Base-by-base conservation (phyloP, 2,113 vertebrate species). In the Oryzias curvinotus region DNA sequence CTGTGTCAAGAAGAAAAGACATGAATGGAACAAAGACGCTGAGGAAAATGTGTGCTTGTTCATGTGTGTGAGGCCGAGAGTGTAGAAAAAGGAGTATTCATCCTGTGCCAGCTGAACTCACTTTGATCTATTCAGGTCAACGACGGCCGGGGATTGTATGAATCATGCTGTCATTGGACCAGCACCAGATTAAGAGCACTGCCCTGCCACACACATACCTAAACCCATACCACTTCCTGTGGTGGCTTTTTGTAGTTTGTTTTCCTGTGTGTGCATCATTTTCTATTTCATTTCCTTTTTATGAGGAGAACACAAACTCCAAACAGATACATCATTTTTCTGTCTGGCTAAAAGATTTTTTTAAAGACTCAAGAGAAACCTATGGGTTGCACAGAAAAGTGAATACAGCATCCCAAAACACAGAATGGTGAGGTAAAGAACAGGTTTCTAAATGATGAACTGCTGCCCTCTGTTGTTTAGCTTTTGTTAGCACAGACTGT, bases 121-220 rank as follows among this genome's bases (percentile, higher is more conserved):
- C 83, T 90, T 88, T 88, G 87, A 90, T 90, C 85, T 89, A 88
- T 90, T 89, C 81, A 89, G 87, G 87, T 89, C 85, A 91, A 76
- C 58, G 14, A 59, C 75, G 59, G 21, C 21, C 21, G 2, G 58
- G 81, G 87, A 63, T 75, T 62, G 71, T 80, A 59, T 69, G 68
- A 74, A 80, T 80, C 65, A 61, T 36, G 67, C 78, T 62, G 59
- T 63, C 75, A 86, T 88, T 79, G 82, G 74, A 71, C 81, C 75
- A 55, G 81, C 68, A 73, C 46, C 75, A 81, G 73, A 73, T 73
- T 64, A 49, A 28, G 17, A 51, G 70, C 15, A 5, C n/a, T 54
- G 18, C 28, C 59, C 61, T 19, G 16, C 13, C 46, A n/a, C 71
- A 43, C 44, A 43, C 60, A 60, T 52, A 42, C 30, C 50, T 7